Percentiles rank a stretch among this genome's conserved stretches.
phyloP scores from a whole-genome alignment of 2,113 vertebrate species.

The Donacobius atricapilla region DNA sequence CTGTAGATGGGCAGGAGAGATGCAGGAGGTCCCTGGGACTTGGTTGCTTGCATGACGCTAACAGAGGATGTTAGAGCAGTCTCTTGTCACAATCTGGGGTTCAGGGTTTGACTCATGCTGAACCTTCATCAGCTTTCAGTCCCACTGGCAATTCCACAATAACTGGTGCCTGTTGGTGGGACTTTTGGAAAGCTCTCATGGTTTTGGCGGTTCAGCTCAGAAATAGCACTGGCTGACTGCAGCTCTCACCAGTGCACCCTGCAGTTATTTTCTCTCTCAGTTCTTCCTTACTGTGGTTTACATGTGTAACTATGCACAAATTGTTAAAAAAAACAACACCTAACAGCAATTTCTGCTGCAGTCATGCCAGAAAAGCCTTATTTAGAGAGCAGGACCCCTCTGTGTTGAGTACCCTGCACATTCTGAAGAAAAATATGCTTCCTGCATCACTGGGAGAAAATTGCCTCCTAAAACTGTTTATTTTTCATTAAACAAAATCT shows the following conservation, averaged over 20 bases:
- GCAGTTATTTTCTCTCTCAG: not conserved
- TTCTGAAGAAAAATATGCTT: not conserved
- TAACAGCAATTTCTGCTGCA: not conserved
- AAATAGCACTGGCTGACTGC: not conserved
- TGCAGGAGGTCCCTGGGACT: not conserved
- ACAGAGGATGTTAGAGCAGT: not conserved
- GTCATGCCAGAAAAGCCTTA: not conserved
- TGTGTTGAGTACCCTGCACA: not conserved
- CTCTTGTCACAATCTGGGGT: not conserved
- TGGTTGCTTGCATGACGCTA: not conserved
- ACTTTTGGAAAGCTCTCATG: not conserved
- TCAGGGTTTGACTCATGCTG: not conserved
- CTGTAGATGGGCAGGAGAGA: not conserved
- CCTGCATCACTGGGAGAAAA: not conserved
- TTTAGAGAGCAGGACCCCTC: not conserved
- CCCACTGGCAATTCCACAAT: not conserved
- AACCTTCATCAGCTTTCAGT: not conserved
- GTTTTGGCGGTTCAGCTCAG: not conserved
- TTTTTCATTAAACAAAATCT: slow-evolving; percentile 3
- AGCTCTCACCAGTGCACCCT: not conserved
- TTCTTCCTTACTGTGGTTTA: not conserved
- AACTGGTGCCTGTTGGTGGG: not conserved
- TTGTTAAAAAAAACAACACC: not conserved
- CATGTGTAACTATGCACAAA: not conserved
- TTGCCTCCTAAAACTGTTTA: not conserved